phyloP scores from a whole-genome alignment of 2,888 invertebrate species.

The Nasonovia ribisnigri region DNA sequence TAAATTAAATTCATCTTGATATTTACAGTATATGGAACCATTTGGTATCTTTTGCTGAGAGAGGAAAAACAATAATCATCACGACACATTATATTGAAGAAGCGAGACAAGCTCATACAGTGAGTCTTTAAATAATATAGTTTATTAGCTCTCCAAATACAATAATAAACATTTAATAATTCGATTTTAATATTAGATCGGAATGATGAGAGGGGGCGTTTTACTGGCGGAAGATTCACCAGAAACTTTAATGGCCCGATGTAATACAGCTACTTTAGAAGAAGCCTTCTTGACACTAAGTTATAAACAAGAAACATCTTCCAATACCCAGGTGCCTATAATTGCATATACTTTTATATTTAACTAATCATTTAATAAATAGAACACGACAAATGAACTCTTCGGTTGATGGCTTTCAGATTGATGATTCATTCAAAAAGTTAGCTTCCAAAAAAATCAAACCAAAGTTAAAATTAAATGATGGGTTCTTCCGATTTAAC shows the following conservation, averaged over 20 bases:
- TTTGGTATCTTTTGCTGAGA: constrained; percentile 79
- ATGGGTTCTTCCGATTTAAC: constrained; percentile 35
- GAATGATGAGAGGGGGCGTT: constrained; percentile 73
- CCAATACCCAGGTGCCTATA: constrained; percentile 8
- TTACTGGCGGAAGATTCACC: constrained; percentile 73
- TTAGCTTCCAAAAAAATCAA: background rate
- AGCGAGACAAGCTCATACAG: constrained; percentile 84
- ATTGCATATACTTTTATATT: background rate
- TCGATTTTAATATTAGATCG: constrained; percentile 69
- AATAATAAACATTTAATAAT: constrained; percentile 6
- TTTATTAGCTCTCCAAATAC: background rate
- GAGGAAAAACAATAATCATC: constrained; percentile 85
- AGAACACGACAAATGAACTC: background rate
- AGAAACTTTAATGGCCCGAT: constrained; percentile 69
- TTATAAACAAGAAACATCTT: constrained; percentile 71
- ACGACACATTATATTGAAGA: constrained; percentile 97
- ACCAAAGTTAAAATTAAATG: constrained; percentile 22
- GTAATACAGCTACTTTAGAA: constrained; percentile 70
- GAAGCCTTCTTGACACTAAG: constrained; percentile 73
- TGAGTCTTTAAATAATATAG: constrained; percentile 71
- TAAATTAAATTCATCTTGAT: background rate
- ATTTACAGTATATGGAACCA: constrained; percentile 87
- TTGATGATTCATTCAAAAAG: constrained; percentile 40
- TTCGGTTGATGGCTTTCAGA: background rate
- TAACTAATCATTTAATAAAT: background rate